Conservation (phyloP, 64 coral and sea anemone species). For the Dendrophyllia cribrosa region DNA sequence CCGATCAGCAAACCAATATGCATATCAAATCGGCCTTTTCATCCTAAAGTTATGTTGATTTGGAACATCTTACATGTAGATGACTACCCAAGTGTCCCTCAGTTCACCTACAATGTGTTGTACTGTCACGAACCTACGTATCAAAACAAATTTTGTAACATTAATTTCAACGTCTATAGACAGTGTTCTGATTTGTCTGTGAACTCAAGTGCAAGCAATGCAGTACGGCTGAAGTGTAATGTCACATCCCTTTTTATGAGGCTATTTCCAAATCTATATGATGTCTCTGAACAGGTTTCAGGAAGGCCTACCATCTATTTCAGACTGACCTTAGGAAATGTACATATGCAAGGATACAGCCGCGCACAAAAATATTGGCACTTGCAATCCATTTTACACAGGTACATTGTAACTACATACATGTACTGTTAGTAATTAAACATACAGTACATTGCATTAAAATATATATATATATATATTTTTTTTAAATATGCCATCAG, state of each 20-base stretch:
- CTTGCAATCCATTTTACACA: neutral
- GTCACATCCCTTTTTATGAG: constrained; percentile 12
- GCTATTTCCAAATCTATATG: constrained; percentile 19
- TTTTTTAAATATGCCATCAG: too few species aligned
- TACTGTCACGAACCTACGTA: neutral
- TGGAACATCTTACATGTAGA: constrained; percentile 6
- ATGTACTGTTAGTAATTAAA: too few species aligned
- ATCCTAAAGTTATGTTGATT: neutral
- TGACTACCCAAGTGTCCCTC: neutral
- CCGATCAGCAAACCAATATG: neutral
- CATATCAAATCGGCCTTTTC: neutral
- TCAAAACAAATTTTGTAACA: neutral
- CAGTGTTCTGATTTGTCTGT: neutral
- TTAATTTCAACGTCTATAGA: neutral
- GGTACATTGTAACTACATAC: neutral
- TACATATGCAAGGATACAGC: neutral
- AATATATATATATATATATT: too few species aligned
- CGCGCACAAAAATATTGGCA: too few species aligned
- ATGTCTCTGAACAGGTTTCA: neutral
- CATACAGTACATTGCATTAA: too few species aligned
- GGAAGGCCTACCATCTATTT: neutral
- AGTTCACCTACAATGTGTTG: constrained; percentile 25
- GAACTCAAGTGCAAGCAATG: neutral
- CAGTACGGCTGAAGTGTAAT: neutral
- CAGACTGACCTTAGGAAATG: neutral